These are phyloP conservation scores for Lepidochitona cinerea DNA, from an alignment of 2,888 invertebrate species.

Conservation along the genomic window DNA sequence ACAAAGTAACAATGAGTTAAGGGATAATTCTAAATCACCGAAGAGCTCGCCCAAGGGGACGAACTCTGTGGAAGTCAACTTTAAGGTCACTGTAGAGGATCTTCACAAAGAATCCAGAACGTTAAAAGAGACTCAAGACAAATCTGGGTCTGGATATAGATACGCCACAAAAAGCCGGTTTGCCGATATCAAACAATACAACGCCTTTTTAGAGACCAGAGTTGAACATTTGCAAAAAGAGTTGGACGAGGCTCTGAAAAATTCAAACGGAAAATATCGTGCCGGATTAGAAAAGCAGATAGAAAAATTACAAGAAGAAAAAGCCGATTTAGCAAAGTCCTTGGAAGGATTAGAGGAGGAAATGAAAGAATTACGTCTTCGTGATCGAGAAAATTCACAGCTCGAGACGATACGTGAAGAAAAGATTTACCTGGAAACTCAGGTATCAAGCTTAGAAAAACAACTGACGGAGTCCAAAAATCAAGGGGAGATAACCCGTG, in stretches of 20 bases:
- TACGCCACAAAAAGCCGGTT: not conserved
- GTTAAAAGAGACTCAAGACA: not conserved
- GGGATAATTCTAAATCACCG: not conserved
- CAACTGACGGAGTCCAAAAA: constrained; percentile 40
- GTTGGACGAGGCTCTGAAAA: constrained; percentile 55
- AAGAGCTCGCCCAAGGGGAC: not conserved
- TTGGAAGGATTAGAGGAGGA: constrained; percentile 37
- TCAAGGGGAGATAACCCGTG: constrained; percentile 28
- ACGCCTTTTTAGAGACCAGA: constrained; percentile 47
- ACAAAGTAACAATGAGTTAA: not conserved
- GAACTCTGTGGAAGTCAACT: not conserved
- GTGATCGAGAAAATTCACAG: constrained; percentile 36
- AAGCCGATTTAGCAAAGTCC: constrained; percentile 32
- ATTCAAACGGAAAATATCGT: not conserved
- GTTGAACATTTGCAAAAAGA: constrained; percentile 69
- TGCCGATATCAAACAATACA: not conserved
- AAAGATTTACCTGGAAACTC: constrained; percentile 69
- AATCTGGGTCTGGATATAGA: not conserved
- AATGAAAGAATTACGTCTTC: constrained; percentile 42
- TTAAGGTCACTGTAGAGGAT: not conserved
- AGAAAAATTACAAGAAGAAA: constrained; percentile 35
- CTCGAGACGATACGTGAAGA: constrained; percentile 59
- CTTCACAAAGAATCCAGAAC: not conserved
- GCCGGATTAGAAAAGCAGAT: not conserved
- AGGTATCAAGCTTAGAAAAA: constrained; percentile 69